phyloP scores from a whole-genome alignment of 2,797 vertebrate species.

The Hydrolagus colliei region DNA sequence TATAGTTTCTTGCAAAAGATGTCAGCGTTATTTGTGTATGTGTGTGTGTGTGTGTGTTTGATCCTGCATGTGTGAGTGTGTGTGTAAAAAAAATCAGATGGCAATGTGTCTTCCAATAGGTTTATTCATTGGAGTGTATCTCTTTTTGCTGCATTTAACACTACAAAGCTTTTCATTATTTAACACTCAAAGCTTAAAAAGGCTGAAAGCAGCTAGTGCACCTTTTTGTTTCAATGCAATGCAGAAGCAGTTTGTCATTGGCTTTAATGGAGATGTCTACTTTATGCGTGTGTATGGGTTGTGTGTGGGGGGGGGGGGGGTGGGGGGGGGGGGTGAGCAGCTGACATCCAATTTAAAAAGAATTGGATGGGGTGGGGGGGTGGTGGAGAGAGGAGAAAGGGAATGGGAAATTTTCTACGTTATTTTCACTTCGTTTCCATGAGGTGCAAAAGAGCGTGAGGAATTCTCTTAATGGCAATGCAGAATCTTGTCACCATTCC shows the following conservation, averaged over 20 bases:
- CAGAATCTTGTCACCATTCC: not conserved
- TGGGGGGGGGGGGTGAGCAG: not conserved
- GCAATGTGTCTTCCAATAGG: constrained; percentile 15
- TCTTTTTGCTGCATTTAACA: constrained; percentile 32
- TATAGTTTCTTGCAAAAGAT: not conserved
- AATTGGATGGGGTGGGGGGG: not conserved
- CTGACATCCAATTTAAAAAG: constrained; percentile 30
- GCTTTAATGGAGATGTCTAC: constrained; percentile 30
- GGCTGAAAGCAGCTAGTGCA: constrained; percentile 28
- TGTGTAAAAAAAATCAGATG: not conserved
- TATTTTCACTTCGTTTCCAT: constrained; percentile 4
- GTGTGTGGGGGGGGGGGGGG: too few relatives aligned
- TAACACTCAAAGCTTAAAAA: constrained; percentile 31
- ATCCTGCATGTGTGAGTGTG: too few relatives aligned
- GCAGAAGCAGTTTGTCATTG: constrained; percentile 32
- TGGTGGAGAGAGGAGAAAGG: not conserved
- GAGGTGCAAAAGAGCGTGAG: constrained; percentile 1
- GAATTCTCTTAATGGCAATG: constrained; percentile 21
- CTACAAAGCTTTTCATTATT: constrained; percentile 31
- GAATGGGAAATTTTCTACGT: constrained; percentile 25
- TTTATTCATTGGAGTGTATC: constrained; percentile 31
- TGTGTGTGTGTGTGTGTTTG: too few relatives aligned
- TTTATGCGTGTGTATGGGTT: not conserved
- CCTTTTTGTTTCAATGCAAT: constrained; percentile 29
- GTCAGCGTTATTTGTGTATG: not conserved